These are phyloP conservation scores for Microcaecilia unicolor DNA, from an alignment of 2,797 vertebrate species.

Conservation along the genomic window DNA sequence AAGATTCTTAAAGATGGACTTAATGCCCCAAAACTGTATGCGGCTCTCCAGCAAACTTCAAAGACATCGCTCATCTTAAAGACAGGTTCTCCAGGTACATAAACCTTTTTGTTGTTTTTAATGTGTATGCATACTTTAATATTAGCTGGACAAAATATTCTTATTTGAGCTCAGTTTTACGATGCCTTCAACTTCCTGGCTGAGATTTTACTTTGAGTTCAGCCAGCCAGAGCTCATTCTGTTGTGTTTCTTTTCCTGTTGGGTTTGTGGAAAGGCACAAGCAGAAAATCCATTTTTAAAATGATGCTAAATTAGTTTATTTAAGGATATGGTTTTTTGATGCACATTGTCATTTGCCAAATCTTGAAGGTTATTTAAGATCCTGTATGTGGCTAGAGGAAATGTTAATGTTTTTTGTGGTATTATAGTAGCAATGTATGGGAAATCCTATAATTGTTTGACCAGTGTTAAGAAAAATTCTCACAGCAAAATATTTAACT, in stretches of 20 bases:
- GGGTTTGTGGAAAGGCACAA: constrained; percentile 9
- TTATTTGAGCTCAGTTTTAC: not conserved
- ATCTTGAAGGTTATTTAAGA: not conserved
- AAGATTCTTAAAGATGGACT: constrained; percentile 25
- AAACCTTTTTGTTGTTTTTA: not conserved
- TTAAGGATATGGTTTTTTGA: no score
- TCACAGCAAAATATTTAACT: no score
- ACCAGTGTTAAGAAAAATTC: no score
- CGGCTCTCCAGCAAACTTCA: constrained; percentile 9
- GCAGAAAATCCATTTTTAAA: constrained; percentile 2
- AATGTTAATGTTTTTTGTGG: constrained; percentile 3
- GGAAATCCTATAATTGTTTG: constrained; percentile 10
- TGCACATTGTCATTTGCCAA: constrained; percentile 1
- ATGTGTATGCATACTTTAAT: not conserved
- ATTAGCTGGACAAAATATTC: not conserved
- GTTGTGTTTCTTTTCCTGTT: constrained; percentile 16
- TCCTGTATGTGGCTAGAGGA: no score
- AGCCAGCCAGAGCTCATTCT: not conserved
- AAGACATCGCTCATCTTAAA: constrained; percentile 21
- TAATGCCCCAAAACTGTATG: constrained; percentile 7
- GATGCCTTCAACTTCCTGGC: not conserved
- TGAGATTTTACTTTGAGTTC: not conserved
- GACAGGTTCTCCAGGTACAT: no score
- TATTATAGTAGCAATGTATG: not conserved
- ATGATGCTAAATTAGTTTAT: not conserved